Base-by-base conservation (phyloP, 2,113 vertebrate species). In the Pangasianodon gigas region DNA sequence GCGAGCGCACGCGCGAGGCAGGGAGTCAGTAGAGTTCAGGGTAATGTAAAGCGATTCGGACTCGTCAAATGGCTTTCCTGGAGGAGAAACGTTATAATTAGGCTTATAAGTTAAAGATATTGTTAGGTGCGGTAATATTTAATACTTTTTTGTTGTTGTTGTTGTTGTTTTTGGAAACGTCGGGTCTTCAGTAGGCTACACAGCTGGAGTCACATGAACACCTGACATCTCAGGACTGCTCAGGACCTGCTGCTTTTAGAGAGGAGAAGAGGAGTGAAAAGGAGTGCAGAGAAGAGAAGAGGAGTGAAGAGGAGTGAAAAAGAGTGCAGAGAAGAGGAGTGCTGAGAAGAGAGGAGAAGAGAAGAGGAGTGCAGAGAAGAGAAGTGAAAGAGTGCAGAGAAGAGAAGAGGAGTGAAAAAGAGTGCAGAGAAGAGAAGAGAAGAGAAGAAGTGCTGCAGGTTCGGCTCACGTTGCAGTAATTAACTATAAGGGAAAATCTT, bases 151-250 rank as follows among this genome's bases (percentile, higher is more conserved):
- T 60, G 18, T 56, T 56, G 18, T 58, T 58, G 18, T 58, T 58
- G 18, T 19, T 58, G 11, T 52, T 52, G 11, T 54, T 54, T 13
- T 60, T 32, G 24, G 77, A 21, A 80, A 52, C 9, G 11, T 32
- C 29, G 16, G 46, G 48, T 79, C 44, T 67, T 69, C 62, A 29
- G 41, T 29, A 24, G 29, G 41, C 14, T 44, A 14, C n/a, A 16
- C 44, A 37, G 0, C 60, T 52, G 51, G 80, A 88, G 56, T 37
- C 67, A 29, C 29, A 52, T 6, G n/a, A 62, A 85, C 82, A 85
- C 82, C 88, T 89, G 88, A 58, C 54, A n/a, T n/a, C 82, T 75
- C 19, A 18, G 52, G 32, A 67, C 79, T 41, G 37, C 37, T 13
- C 5, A 32, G 32, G 2, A 62, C 21, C 67, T 58, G 32, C 52